These are phyloP conservation scores for Drosophila demipolita DNA, from an alignment of 2,888 invertebrate genomes.

Conservation along the genomic window DNA sequence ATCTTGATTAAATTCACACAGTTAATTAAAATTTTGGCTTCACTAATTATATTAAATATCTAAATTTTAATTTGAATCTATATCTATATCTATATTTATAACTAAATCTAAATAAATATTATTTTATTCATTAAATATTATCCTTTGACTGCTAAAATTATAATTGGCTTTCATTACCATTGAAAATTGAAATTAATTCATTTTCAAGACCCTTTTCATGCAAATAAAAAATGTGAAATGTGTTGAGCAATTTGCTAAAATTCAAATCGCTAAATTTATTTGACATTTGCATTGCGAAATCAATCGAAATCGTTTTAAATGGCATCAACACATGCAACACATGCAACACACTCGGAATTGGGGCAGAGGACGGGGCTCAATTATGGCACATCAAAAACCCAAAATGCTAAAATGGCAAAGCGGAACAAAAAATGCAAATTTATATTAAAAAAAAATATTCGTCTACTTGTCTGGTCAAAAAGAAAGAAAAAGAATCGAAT, in stretches of 20 bases:
- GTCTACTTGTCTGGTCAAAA: slow-evolving; percentile 31
- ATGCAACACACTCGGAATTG: slow-evolving; percentile 20
- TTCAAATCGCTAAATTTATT: slow-evolving; percentile 39
- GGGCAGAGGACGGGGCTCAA: slow-evolving; percentile 36
- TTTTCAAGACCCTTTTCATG: neutral
- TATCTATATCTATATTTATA: neutral
- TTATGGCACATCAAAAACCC: slow-evolving; percentile 62
- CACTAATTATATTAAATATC: too few relatives aligned
- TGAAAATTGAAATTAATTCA: neutral
- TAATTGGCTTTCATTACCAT: neutral
- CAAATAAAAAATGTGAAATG: neutral
- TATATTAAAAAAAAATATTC: slow-evolving; percentile 66
- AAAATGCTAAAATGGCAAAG: slow-evolving; percentile 73
- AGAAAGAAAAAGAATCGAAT: neutral
- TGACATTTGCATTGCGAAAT: slow-evolving; percentile 42
- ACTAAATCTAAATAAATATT: too few relatives aligned
- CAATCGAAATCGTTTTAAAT: slow-evolving; percentile 32
- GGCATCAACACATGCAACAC: neutral
- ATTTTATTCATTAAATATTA: neutral
- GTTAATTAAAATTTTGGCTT: neutral
- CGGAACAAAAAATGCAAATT: slow-evolving; percentile 71
- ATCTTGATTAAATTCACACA: too few relatives aligned
- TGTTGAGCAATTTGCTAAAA: slow-evolving; percentile 27
- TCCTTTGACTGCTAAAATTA: neutral
- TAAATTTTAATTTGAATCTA: too few relatives aligned